phyloP scores from a whole-genome alignment of 2,888 invertebrate species.

The Urechis unicinctus region DNA sequence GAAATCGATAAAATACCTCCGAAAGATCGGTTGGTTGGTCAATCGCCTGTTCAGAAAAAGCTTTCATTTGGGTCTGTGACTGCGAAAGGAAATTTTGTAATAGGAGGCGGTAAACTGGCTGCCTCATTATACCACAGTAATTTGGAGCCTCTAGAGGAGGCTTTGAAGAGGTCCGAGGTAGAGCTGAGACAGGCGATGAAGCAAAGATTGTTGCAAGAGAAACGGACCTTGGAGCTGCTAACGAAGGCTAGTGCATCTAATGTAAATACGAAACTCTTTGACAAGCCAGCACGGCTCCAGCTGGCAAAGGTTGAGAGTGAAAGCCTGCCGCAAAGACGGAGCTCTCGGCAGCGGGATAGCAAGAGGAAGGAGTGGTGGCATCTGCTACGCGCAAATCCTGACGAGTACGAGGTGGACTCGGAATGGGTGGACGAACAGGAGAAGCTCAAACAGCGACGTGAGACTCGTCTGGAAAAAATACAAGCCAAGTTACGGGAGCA shows the following conservation, averaged over 20 bases:
- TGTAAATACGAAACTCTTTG: background rate
- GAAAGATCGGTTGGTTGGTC: background rate
- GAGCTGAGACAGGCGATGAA: background rate
- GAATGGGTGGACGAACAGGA: slow-evolving; percentile 12
- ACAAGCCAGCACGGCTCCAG: background rate
- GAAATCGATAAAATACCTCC: no score
- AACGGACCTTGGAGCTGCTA: background rate
- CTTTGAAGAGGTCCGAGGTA: background rate
- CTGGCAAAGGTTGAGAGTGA: no score
- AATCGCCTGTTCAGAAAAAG: background rate
- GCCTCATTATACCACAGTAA: no score
- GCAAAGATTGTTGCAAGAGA: background rate
- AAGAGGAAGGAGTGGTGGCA: slow-evolving; percentile 18
- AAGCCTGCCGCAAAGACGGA: slow-evolving; percentile 2
- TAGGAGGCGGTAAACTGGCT: no score
- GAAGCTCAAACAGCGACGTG: slow-evolving; percentile 3
- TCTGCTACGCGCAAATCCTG: slow-evolving; percentile 17
- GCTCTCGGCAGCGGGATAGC: slow-evolving; percentile 11
- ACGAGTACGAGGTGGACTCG: slow-evolving; percentile 13
- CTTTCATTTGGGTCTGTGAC: background rate
- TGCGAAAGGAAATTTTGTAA: no score
- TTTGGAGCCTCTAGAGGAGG: no score
- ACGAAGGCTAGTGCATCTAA: background rate
- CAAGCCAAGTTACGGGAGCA: background rate
- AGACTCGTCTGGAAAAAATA: background rate